Base-by-base conservation (phyloP, 2,113 vertebrate species). In the Ornithorhynchus anatinus region DNA sequence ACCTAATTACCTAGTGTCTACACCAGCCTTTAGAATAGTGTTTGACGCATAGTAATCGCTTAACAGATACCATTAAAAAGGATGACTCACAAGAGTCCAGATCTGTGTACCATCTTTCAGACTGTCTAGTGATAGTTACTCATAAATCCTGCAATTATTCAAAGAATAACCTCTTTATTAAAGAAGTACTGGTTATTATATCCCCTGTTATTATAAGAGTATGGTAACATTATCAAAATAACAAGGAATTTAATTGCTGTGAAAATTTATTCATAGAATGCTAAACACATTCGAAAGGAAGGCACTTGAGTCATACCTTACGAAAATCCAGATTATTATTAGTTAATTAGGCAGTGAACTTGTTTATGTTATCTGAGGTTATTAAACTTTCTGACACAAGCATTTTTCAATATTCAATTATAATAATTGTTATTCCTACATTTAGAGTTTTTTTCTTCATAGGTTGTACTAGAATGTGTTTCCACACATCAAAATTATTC, bases 221-320 rank as follows among this genome's bases (percentile, higher is more conserved):
- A 59, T 61, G 65, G 54, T 81, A 82, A 47, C 56, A 66, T 91
- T 89, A 85, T 91, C 78, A 87, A 90, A 86, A 81, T 76, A 87
- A 62, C 65, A 86, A 86, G 64, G 68, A 84, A 82, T 86, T 86
- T 92, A 90, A 89, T 84, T 91, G 79, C 66, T 52, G 8, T 13
- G 27, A 77, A 84, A 76, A 86, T 75, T 84, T 94, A 87, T 86
- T 89, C 90, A 52, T 76, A 33, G 77, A 89, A 87, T 88, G 58
- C 68, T 80, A 82, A 88, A 82, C 51, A 82, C 66, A 58, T 66
- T 86, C 48, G 60, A 72, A 83, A 89, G 69, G 75, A 72, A 82
- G 53, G 53, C 69, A 81, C 73, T 82, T 80, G 60, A 79, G 66
- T 84, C 72, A 58, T 74, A 77, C 51, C 19, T 81, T 84, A 51